phyloP scores from a whole-genome alignment of 2,113 vertebrate species.

The Thunnus maccoyii region DNA sequence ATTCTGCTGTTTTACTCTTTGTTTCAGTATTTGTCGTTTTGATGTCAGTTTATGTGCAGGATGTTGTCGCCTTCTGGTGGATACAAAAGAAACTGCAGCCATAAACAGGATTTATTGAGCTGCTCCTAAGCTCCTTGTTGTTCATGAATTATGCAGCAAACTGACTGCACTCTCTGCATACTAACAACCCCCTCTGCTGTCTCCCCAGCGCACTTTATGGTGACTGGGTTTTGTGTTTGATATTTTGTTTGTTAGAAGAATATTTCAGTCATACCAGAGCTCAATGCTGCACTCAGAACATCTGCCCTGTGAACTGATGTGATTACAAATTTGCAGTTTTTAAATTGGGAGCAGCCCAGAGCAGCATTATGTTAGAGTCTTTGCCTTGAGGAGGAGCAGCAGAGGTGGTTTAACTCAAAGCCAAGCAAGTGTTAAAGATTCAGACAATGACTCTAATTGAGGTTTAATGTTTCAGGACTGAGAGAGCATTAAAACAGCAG shows the following conservation, averaged over 20 bases:
- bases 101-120: background rate
- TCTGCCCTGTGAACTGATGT: background rate
- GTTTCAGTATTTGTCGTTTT: too few relatives aligned
- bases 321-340: conserved; percentile 7
- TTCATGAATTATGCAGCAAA: conserved; percentile 61
- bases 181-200: conserved; percentile 31
- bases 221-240: conserved; percentile 7
- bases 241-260: conserved; percentile 14
- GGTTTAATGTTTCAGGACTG: background rate
- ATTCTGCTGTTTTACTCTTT: background rate
- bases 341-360: background rate
- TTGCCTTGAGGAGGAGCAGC: background rate
- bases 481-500: background rate
- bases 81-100: background rate
- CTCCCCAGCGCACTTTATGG: conserved; percentile 8
- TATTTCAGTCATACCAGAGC: background rate
- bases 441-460: background rate
- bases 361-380: background rate
- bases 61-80: conserved; percentile 47
- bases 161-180: conserved; percentile 29
- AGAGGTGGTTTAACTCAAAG: background rate
- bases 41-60: background rate
- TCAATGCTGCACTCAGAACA: background rate
- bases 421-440: background rate
- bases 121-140: background rate